Evolutionary conservation across 2,797 vertebrate species (phyloP).

Genomic region (Girardinus metallicus): DNA sequence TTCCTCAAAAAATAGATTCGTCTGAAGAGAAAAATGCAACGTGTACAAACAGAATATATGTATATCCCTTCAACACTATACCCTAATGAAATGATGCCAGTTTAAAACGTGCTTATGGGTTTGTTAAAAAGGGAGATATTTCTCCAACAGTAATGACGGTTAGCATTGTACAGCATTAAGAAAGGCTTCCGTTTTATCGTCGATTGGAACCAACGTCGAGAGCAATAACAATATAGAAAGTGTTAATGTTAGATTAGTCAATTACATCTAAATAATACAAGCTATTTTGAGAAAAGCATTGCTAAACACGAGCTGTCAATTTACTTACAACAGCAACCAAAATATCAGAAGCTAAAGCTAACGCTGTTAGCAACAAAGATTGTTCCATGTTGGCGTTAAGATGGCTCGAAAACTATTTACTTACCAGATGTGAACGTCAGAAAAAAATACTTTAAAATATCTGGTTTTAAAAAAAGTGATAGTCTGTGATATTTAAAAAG

Average conservation of each 20-base stretch:
- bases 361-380: slow-evolving; percentile 21
- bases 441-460: not conserved
- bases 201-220: not conserved
- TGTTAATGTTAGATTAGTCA: not conserved
- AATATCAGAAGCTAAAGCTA: slow-evolving; percentile 19
- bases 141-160: not conserved
- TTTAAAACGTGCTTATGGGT: too few relatives aligned
- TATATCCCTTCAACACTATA: not conserved
- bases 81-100: not conserved
- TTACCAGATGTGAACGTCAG: slow-evolving; percentile 23
- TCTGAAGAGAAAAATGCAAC: not conserved
- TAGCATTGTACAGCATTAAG: not conserved
- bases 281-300: not conserved
- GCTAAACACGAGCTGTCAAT: not conserved
- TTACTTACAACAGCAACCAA: not conserved
- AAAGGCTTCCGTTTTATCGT: not conserved
- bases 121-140: not conserved
- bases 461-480: not conserved
- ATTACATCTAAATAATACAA: not conserved
- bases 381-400: slow-evolving; percentile 4
- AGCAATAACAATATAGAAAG: not conserved
- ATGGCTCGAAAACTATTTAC: slow-evolving; percentile 7
- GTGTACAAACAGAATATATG: not conserved
- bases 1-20: not conserved
- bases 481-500: not conserved